Evolutionary conservation across 2,888 invertebrate genomes (phyloP), one percentile per base, ranked within the genome.

Genomic region (Ethmia dodecea): DNA sequence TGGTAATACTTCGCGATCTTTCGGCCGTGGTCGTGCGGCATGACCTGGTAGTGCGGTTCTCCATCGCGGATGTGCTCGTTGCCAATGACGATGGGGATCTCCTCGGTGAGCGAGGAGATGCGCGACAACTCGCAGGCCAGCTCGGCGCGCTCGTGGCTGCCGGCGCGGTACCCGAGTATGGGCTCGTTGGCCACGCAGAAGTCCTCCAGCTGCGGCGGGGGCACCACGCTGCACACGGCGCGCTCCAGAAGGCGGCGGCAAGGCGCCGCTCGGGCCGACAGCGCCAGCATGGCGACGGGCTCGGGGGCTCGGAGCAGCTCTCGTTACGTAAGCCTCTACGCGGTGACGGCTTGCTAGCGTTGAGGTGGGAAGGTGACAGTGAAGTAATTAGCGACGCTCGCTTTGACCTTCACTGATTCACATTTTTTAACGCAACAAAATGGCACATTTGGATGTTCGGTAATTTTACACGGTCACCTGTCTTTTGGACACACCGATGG

Each of bases 71-170:
- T 91, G 64, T 93, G 93, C 73, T 98, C 90, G 49, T 93, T 93
- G n/a, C 98, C 99, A 67, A 99, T 96, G n/a, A 98, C 91, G 65
- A 99, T 93, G 5, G 99, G 99, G 40, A 99, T 91, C 49, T 99
- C 98, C 61, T 93, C 93, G 38, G 91, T 90, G 37, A 86, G 84
- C 13, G 81, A 73, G 8, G 91, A 83, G 45, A 91, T 89, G 40
- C 90, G 81, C 42, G 90, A 80, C 26, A 99, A 75, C 28, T 92
- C 92, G 31, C 88, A 86, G 47, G 91, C 89, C 18, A 99, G 78
- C 28, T 90, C 91, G 32, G 81, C 72, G 37, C 97, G 89, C 76
- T 99, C 98, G 35, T 88, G 74, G 44, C 96, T 96, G 30, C 94
- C 94, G 43, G 93, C 92, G 43, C 91, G 87, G 77, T 98, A 99